Base-by-base conservation (phyloP, 2,888 invertebrate species). In the Unio pictorum region DNA sequence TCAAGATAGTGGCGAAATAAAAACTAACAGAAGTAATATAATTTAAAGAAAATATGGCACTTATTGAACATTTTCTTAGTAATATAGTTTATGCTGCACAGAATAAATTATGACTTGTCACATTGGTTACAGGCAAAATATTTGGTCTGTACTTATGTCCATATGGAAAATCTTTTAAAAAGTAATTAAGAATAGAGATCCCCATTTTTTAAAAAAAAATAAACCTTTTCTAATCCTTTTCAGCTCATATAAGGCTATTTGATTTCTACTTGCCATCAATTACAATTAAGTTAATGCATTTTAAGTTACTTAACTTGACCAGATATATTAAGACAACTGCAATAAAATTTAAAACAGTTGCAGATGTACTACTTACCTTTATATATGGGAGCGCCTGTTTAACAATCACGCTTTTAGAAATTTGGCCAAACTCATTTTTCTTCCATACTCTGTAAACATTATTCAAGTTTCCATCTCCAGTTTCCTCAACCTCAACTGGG, bases 331-430 rank as follows among this genome's bases (percentile, higher is more conserved):
- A 45, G 45, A 11, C 1, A 45, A 45, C 11, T 45, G 45, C 45
- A 45, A 45, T 1, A 45, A 11, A 64, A 55, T n/a, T 56, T 26
- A 55, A 28, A 26, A 18, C 28, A 4, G 45, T 45, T 2, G 1
- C 45, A 45, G 45, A 45, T 45, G 1, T 45, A 11, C 11, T 45
- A 34, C 66, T 66, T 76, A 81, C 84, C 76, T 84, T 84, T 15
- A 84, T 79, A 66, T 78, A 84, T 3, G 84, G 83, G 15, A 81
- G 72, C 20, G 83, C 80, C 58, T 79, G 78, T 73, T 85, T 85
- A n/a, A 81, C 58, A 15, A 85, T 74, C 18, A 79, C 65, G 61
- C 77, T 80, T 7, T 69, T 54, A 15, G n/a, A 55, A 11, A 66
- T 56, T 18, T 68, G 59, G 2, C 66, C 64, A 20, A 55, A 28